Evolutionary conservation across 2,797 vertebrate species (phyloP), one percentile per base, ranked within the genome.

Genomic region (Chaetophractus vellerosus): DNA sequence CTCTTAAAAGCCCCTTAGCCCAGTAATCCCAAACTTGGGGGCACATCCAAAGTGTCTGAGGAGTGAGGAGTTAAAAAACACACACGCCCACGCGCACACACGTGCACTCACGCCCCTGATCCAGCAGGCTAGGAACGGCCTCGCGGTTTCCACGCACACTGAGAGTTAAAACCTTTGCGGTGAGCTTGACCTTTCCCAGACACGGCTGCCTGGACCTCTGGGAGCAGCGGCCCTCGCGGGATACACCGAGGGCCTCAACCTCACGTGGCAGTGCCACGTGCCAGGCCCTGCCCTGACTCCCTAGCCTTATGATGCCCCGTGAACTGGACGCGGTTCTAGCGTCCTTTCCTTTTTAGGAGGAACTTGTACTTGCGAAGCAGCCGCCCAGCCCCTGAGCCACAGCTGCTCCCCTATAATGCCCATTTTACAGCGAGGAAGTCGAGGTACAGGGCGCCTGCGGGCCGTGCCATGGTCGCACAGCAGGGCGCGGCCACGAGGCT

Each of bases 51-150:
- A 19, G 31, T 78, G 57, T 5, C 55, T 33, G n/a, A 63, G 75
- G 28, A 33, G 18, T 23, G 55, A 55, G 55, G 55, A 6, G 55
- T 55, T 55, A 16, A 52, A 5, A 18, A 31, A 55, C 1, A 18
- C 18, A 33, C 41, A 55, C 31, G 57, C 0, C 24, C 7, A n/a
- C 33, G 66, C 52, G 36, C n/a, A 38, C 5, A 26, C n/a, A 38
- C 19, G 0, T 9, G 6, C 24, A 24, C 0, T 14, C 0, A 23
- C 1, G 48, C 66, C 9, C 59, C 69, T 1, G 64, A 15, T 6
- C 16, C 38, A 4, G 23, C 6, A 28, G 31, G 59, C 10, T 63
- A 14, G 24, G 52, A 9, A 45, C 26, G 26, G 28, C 45, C 33
- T 1, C 7, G 16, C 1, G 28, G 38, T 6, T 0, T 11, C 33